Conservation (phyloP, 2,113 vertebrate genomes). For the Malaclemys terrapin region DNA sequence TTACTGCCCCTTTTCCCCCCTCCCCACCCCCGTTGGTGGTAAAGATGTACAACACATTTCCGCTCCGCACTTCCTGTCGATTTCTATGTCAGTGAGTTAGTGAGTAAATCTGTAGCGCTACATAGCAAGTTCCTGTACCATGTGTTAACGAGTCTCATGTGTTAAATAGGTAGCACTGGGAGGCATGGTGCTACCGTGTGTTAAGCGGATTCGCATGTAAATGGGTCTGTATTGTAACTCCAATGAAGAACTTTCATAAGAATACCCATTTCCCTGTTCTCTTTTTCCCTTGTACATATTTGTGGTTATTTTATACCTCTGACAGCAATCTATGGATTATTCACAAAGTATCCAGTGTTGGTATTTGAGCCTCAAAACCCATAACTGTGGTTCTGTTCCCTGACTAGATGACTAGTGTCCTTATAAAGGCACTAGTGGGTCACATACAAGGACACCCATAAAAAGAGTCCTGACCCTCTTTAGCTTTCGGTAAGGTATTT, state of each 20-base stretch:
- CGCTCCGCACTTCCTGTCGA: too few species aligned
- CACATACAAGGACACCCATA: neutral
- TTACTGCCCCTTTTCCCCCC: too few species aligned
- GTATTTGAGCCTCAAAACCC: neutral
- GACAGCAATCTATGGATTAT: neutral
- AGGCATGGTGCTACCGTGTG: too few species aligned
- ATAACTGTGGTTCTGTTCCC: neutral
- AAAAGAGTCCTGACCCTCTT: neutral
- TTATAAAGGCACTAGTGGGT: accelerated
- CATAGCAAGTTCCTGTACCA: too few species aligned
- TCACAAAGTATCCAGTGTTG: neutral
- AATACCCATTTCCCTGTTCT: neutral
- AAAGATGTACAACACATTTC: too few species aligned
- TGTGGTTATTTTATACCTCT: neutral
- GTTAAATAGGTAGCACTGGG: too few species aligned
- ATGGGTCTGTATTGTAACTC: neutral
- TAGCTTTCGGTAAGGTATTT: neutral
- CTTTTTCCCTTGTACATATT: neutral
- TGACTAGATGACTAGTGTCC: accelerated
- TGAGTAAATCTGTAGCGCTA: too few species aligned
- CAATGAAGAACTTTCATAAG: neutral
- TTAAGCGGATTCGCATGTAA: too few species aligned
- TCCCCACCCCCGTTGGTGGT: too few species aligned
- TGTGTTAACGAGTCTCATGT: too few species aligned
- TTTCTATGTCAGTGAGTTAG: too few species aligned